A percentile compares a stretch with the other conserved stretches of the same genome.
Conservation (phyloP, 2,888 invertebrate genomes). For the Byasa hedistus region DNA sequence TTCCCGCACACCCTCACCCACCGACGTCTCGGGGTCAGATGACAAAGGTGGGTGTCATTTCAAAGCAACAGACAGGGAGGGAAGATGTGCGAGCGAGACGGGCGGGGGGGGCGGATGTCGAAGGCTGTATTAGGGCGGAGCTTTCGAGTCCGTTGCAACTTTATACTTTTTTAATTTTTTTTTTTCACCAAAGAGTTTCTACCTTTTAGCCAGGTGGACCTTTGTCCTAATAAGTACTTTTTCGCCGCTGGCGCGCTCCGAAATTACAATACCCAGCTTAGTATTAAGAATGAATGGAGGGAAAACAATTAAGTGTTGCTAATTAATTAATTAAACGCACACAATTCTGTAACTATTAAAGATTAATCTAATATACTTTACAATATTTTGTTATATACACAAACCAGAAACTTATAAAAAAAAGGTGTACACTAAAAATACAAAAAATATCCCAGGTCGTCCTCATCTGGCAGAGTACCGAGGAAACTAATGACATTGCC, state of each 20-base stretch:
- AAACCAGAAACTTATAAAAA: no score
- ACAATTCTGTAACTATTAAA: no score
- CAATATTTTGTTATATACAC: no score
- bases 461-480: no score
- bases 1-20: constrained; percentile 60
- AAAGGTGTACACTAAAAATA: no score
- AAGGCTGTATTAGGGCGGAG: constrained; percentile 27
- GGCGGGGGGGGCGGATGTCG: constrained; percentile 55
- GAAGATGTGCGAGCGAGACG: constrained; percentile 41
- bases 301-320: no score
- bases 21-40: constrained; percentile 63
- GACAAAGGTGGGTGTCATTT: constrained; percentile 64
- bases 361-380: no score
- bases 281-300: neutral
- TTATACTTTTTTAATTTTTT: constrained; percentile 22
- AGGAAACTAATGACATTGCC: no score
- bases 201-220: constrained; percentile 26
- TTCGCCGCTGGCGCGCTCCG: neutral
- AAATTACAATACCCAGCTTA: neutral
- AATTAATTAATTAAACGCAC: no score
- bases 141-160: constrained; percentile 12
- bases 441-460: no score
- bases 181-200: neutral
- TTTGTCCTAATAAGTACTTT: neutral
- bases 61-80: constrained; percentile 54